Conservation (phyloP, 2,888 invertebrate genomes). For the Ferdinandea cuprea region DNA sequence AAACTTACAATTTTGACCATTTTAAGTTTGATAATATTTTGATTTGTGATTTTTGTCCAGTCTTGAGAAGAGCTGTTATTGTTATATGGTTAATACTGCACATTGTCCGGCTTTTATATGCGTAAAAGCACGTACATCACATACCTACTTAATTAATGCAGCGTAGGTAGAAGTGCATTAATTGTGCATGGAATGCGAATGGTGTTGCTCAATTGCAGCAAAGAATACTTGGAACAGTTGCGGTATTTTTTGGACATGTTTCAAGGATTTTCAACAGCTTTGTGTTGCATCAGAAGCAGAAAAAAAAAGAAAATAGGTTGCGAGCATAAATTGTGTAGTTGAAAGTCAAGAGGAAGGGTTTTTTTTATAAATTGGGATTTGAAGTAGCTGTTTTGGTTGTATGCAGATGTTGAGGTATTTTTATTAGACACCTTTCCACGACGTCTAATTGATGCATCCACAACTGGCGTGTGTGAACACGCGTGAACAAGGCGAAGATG, state of each 20-base stretch:
- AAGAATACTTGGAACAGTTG: constrained; percentile 41
- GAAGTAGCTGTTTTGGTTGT: no score
- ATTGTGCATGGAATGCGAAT: constrained; percentile 28
- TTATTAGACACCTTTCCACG: no score
- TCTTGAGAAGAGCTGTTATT: constrained; percentile 26
- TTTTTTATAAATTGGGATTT: no score
- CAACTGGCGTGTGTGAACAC: no score
- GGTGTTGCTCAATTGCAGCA: background rate
- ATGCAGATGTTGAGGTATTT: no score
- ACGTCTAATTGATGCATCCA: no score
- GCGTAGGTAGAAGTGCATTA: background rate
- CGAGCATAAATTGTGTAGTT: no score
- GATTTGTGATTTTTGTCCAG: constrained; percentile 13
- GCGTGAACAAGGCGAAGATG: no score
- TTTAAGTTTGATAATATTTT: constrained; percentile 5
- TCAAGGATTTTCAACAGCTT: constrained; percentile 49
- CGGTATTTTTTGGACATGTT: constrained; percentile 52
- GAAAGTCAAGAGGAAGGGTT: no score
- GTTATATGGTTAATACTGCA: constrained; percentile 21
- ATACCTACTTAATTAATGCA: constrained; percentile 27
- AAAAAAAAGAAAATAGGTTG: no score
- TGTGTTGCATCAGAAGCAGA: background rate
- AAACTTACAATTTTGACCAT: constrained; percentile 60
- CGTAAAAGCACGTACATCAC: constrained; percentile 17
- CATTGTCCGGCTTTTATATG: constrained; percentile 50